phyloP scores from a whole-genome alignment of 2,797 vertebrate genomes.

The Salarias fasciatus region DNA sequence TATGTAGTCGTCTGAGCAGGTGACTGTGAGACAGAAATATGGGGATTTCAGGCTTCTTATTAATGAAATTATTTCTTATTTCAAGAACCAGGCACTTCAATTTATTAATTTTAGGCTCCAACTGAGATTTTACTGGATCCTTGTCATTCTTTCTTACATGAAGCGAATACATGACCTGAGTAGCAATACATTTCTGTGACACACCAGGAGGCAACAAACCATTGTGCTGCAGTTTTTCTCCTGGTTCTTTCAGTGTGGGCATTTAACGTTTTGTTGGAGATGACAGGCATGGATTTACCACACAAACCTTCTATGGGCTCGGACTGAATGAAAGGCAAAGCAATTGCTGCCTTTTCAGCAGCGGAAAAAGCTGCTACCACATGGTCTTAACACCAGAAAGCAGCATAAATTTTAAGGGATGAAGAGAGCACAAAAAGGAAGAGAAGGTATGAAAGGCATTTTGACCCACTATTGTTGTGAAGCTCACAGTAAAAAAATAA shows the following conservation, averaged over 20 bases:
- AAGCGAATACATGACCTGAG: constrained; percentile 3
- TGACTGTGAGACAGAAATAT: too few species aligned
- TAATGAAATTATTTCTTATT: too few species aligned
- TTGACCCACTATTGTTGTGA: not conserved
- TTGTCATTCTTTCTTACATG: not conserved
- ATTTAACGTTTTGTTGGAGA: constrained; percentile 9
- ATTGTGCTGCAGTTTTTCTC: constrained; percentile 3
- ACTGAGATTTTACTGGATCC: not conserved
- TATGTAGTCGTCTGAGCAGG: too few species aligned
- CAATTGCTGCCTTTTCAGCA: constrained; percentile 6
- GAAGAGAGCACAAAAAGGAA: not conserved
- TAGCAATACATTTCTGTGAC: not conserved
- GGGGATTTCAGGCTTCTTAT: too few species aligned
- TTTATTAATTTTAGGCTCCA: not conserved
- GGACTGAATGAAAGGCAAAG: constrained; percentile 8
- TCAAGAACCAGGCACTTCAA: too few species aligned
- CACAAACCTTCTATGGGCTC: constrained; percentile 6
- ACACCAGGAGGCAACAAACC: constrained; percentile 1
- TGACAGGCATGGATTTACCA: constrained; percentile 5
- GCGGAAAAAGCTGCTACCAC: constrained; percentile 3
- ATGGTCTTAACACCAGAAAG: not conserved
- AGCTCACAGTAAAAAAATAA: not conserved
- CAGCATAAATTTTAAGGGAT: not conserved
- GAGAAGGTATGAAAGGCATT: not conserved
- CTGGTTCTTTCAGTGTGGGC: not conserved